Evolutionary conservation across 2,113 vertebrate genomes (phyloP).

Genomic region (Anser brachyrhynchus): DNA sequence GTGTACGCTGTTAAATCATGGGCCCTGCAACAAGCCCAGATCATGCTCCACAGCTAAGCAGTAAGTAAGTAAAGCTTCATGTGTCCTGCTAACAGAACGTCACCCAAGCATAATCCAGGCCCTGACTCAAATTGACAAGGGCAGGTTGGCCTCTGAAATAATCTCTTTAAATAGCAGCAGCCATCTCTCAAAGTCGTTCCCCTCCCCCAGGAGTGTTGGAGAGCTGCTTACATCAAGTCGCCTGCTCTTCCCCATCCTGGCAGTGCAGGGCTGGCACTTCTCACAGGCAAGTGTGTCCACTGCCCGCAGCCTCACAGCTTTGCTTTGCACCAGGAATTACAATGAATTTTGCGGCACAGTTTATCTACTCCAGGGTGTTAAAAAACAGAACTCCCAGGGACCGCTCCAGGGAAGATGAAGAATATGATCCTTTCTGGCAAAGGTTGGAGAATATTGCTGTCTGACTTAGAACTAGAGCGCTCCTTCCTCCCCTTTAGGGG

Average conservation of each 20-base stretch:
- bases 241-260: neutral
- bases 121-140: constrained; percentile 74
- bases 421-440: constrained; percentile 93
- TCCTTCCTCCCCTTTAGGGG: constrained; percentile 31
- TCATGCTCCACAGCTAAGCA: constrained; percentile 33
- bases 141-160: constrained; percentile 67
- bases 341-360: constrained; percentile 92
- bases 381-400: constrained; percentile 76
- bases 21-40: neutral
- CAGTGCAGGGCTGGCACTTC: constrained; percentile 8
- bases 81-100: constrained; percentile 45
- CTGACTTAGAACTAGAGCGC: constrained; percentile 73
- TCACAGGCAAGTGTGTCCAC: constrained; percentile 24
- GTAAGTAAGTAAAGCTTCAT: constrained; percentile 61
- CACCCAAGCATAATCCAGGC: constrained; percentile 64
- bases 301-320: constrained; percentile 11
- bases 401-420: constrained; percentile 77
- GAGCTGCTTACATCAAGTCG: neutral
- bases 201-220: neutral
- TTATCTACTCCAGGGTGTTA: constrained; percentile 84
- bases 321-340: constrained; percentile 31
- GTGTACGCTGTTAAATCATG: accelerated
- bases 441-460: constrained; percentile 84
- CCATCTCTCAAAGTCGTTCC: constrained; percentile 15
- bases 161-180: constrained; percentile 77